Base-by-base conservation (phyloP, 2,888 invertebrate species). In the Orthosia gothica region DNA sequence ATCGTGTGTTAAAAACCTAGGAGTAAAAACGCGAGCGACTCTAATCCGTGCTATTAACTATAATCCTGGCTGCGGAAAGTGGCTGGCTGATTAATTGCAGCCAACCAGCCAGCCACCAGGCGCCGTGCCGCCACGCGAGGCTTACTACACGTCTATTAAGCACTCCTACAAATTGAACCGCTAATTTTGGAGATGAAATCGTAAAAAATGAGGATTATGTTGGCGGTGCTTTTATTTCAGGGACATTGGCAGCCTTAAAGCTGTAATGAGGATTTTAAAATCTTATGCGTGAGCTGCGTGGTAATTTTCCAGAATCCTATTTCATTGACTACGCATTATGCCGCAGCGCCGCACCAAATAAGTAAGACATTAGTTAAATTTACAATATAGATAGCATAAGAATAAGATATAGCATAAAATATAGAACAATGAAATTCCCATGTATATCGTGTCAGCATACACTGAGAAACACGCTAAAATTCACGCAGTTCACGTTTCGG, bases 21-120 rank as follows among this genome's bases (percentile, higher is more conserved):
- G 81, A 84, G 85, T 84, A 87, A 90, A 90, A 92, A 90, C 88
- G 89, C 85, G 84, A 84, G 84, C 75, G 76, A 45, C 80, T 84
- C 89, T 93, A 92, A 93, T 92, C 92, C 91, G 71, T 74, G 86
- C 91, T 91, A 92, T 93, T 92, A 91, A 87, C 90, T 91, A 89
- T 92, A 93, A 93, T 92, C 91, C 91, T 50, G 70, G 71, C 57
- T 70, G 71, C 84, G 90, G 89, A 89, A 88, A 91, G 92, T 92
- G 92, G 89, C 89, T 84, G 89, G 13, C 89, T 93, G 93, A 93
- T 93, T 93, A 93, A 93, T 93, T 90, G 91, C 88, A 82, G 61
- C 61, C 54, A 77, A 32, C 70, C 54, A 69, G 54, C 59, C 61
- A 50, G 70, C 74, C 67, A 75, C 75, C 66, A 74, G 66, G 74